Evolutionary conservation across 2,113 vertebrate species (phyloP).

Genomic region (Danio rerio): GRCz12tu NC_133198.1:28151001-28151500

Average conservation of each 20-base stretch:
- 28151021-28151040: not conserved
- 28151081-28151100: not conserved
- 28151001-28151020: too few relatives aligned
- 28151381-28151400: constrained; percentile 66
- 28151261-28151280: constrained; percentile 26
- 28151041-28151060: not conserved
- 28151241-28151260: not conserved
- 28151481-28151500: constrained; percentile 61
- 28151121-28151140: constrained; percentile 37
- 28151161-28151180: too few relatives aligned
- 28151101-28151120: constrained; percentile 23
- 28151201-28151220: not conserved
- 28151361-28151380: constrained; percentile 69
- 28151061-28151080: constrained; percentile 12
- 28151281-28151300: constrained; percentile 42
- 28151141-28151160: not conserved
- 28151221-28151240: not conserved
- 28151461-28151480: not conserved
- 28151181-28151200: constrained; percentile 17
- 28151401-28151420: constrained; percentile 72
- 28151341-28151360: constrained; percentile 51
- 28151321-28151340: constrained; percentile 48
- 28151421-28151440: not conserved
- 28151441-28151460: not conserved
- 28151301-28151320: constrained; percentile 53